Conservation (phyloP, 2,797 vertebrate species). For the Bufotes viridis region DNA sequence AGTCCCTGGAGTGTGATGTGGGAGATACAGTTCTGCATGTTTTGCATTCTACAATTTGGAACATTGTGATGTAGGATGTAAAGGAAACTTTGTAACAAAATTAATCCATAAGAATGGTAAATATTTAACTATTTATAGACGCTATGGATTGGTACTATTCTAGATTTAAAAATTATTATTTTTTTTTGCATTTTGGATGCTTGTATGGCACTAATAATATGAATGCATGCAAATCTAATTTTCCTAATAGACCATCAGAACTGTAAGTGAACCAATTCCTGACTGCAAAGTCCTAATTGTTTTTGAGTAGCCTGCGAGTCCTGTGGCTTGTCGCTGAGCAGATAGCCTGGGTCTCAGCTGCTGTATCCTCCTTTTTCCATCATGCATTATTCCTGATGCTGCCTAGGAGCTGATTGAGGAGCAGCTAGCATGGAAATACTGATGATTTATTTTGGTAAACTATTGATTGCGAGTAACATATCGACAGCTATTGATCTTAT, state of each 20-base stretch:
- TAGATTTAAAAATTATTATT: background rate
- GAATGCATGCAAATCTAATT: conserved; percentile 71
- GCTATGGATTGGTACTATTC: background rate
- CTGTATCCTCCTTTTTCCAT: conserved; percentile 76
- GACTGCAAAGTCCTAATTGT: conserved; percentile 77
- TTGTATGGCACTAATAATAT: conserved; percentile 62
- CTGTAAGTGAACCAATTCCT: conserved; percentile 70
- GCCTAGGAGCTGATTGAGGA: conserved; percentile 73
- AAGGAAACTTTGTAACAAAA: background rate
- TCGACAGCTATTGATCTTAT: conserved; percentile 53
- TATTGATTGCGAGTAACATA: conserved; percentile 33
- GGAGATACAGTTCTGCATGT: conserved; percentile 66
- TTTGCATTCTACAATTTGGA: conserved; percentile 68
- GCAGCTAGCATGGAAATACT: conserved; percentile 70
- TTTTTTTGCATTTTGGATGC: background rate
- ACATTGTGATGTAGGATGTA: conserved; percentile 58
- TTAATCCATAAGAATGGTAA: background rate
- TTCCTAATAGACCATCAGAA: conserved; percentile 68
- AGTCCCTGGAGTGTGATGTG: conserved; percentile 73
- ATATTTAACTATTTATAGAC: background rate
- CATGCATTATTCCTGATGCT: conserved; percentile 81
- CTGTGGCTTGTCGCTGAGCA: conserved; percentile 76
- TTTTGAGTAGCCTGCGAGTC: conserved; percentile 72
- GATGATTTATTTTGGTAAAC: conserved; percentile 69
- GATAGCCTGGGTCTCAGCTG: conserved; percentile 74